Base-by-base conservation (phyloP, 1,140 invertebrate genomes). In the Hermatobates lingyangjiaoensis region DNA sequence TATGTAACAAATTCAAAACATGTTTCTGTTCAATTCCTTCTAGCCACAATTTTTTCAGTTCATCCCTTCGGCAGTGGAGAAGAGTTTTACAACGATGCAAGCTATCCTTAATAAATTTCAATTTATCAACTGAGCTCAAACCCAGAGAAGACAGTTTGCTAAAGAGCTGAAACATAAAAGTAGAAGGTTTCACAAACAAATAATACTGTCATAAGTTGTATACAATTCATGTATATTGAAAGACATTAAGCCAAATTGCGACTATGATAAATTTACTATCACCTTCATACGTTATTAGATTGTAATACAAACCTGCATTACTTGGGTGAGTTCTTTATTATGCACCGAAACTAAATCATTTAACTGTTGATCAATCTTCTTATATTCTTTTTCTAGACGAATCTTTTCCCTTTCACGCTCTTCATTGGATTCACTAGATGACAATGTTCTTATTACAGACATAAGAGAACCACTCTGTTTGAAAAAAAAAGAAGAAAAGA, bases 1-100 rank as follows among this genome's bases (percentile, higher is more conserved):
- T 83, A 59, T 88, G 84, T 27, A 94, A 67, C 63, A 94, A 76
- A 54, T 83, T 73, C 20, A 94, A 65, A 54, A 89, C 82, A 64
- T 92, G 81, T 62, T 91, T 89, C 59, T 95, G 89, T 63, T 95
- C 87, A 18, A 94, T 75, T 3, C 87, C 87, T 67, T 95, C 90
- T 1, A 85, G 70, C 87, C 90, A 95, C 47, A 95, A 71, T 60
- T 91, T 84, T 58, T 89, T 80, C 39, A 98, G 69, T 66, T 98
- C 93, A 60, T 95, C 91, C 45, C 91, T 73, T 54, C 88, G 79
- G 67, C 91, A 91, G 54, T 90, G 80, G 39, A 98, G 66, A 26
- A 97, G 67, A 21, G 80, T 81, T 63, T 94, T 91, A 65, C 91
- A 96, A 3, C 86, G 87, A 45, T 80, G 76, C 7, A 98, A 71